Evolutionary conservation across 2,888 invertebrate genomes (phyloP), one percentile per base, ranked within the genome.

Genomic region (Parapristionchus giblindavisi): DNA sequence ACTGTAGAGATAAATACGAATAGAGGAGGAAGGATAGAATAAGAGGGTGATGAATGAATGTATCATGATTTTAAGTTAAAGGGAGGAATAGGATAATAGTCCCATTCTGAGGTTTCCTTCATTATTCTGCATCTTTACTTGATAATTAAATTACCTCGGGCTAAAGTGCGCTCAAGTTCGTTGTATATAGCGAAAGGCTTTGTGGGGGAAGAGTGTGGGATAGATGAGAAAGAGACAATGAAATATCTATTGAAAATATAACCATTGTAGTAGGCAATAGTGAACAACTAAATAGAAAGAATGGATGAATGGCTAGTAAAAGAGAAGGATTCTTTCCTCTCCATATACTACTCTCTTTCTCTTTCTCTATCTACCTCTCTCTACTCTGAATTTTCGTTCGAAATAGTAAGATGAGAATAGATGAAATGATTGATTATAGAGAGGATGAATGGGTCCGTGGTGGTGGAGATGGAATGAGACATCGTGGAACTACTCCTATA

Each of bases 131-230:
- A 48, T 48, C 14, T 48, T 11, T 8, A 8, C 27, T 8, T 56
- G 56, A 56, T 56, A 56, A 56, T 56, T 8, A 11, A 56, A 56
- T 56, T 56, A 27, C 56, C 56, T 56, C 56, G 24, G 56, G 56
- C 56, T 56, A 48, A 48, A 48, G 48, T 48, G 48, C 21, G 48
- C 48, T 48, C 21, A 48, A 48, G 48, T 48, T 14, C 48, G 48
- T 11, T 21, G 48, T 11, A 21, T 21, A 21, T 21, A 48, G 21
- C 14, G 21, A 48, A 14, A 48, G 48, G 48, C 11, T 17, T n/a
- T n/a, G 56, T 24, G 56, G 56, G 8, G 17, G 56, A 56, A 27
- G 6, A 21, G 56, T 24, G 56, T 8, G 24, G 24, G 24, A 24
- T 11, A 17, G 24, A 24, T 24, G 24, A 56, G 24, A 8, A 8